These are phyloP conservation scores for Ennomos quercinarius DNA, from an alignment of 2,888 invertebrate species.

Conservation along the genomic window DNA sequence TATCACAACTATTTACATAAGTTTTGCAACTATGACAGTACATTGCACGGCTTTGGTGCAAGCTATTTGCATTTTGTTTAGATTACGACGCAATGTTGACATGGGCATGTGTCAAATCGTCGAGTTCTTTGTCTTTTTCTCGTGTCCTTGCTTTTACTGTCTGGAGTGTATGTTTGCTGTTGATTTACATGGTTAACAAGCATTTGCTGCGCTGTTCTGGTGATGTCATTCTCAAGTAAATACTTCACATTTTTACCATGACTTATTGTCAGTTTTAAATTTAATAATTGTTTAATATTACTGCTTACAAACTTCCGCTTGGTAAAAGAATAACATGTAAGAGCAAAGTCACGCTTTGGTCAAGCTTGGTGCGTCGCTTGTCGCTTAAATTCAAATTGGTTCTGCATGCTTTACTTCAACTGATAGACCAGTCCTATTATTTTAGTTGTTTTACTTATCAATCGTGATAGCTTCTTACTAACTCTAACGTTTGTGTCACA, in stretches of 20 bases:
- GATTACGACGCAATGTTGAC: constrained; percentile 26
- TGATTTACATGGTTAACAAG: constrained; percentile 6
- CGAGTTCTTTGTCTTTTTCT: constrained; percentile 22
- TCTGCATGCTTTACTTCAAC: no score
- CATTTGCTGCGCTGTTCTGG: not conserved
- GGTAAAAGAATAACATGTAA: not conserved
- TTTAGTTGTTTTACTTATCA: no score
- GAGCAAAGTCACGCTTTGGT: no score
- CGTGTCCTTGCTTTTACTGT: constrained; percentile 23
- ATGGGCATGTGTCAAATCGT: constrained; percentile 15
- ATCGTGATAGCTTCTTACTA: no score
- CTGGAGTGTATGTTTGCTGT: constrained; percentile 7
- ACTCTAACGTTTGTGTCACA: constrained; percentile 1
- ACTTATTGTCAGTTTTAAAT: not conserved
- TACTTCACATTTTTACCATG: no score
- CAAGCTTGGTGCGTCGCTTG: no score
- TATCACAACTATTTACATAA: constrained; percentile 32
- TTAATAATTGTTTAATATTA: not conserved
- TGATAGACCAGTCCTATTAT: no score
- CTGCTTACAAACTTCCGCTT: not conserved
- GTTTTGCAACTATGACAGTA: constrained; percentile 7
- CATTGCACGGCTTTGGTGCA: constrained; percentile 23
- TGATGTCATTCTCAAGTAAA: no score
- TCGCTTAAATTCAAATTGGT: no score
- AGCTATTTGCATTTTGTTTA: constrained; percentile 21